A percentile compares a stretch with the other conserved stretches of the same genome.
These are phyloP conservation scores for Halcyon senegalensis DNA, from an alignment of 2,113 vertebrate species.

Conservation along the genomic window DNA sequence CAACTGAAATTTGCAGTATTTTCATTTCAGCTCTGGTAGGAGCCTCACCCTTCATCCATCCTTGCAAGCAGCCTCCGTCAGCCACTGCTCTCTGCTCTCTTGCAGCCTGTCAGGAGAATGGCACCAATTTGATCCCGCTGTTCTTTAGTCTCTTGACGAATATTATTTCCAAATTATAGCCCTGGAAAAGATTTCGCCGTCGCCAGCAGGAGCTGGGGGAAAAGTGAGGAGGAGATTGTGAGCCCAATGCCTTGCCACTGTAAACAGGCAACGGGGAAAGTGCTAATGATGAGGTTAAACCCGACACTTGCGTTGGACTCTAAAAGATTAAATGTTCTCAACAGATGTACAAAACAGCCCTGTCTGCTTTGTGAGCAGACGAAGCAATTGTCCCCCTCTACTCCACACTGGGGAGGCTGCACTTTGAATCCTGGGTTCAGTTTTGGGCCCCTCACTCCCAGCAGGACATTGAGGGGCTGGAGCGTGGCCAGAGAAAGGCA, in stretches of 20 bases:
- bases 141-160: slow-evolving; percentile 28
- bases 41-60: not conserved
- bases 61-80: not conserved
- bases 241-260: not conserved
- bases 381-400: not conserved
- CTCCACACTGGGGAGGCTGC: not conserved
- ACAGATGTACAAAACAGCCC: not conserved
- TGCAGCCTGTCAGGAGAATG: not conserved
- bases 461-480: not conserved
- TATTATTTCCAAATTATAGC: slow-evolving; percentile 40
- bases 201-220: not conserved
- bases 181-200: not conserved
- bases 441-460: not conserved
- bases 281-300: not conserved
- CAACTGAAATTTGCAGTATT: not conserved
- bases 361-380: not conserved
- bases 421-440: not conserved
- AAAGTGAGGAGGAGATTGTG: not conserved
- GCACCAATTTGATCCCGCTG: slow-evolving; percentile 34
- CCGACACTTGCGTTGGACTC: not conserved
- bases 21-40: not conserved
- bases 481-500: too few relatives aligned
- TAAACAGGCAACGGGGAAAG: not conserved
- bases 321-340: not conserved
- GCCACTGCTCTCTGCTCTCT: not conserved